A percentile compares a stretch with the other conserved stretches of the same genome.
phyloP scores from a whole-genome alignment of 2,888 invertebrate species.

The Luperina nickerlii region DNA sequence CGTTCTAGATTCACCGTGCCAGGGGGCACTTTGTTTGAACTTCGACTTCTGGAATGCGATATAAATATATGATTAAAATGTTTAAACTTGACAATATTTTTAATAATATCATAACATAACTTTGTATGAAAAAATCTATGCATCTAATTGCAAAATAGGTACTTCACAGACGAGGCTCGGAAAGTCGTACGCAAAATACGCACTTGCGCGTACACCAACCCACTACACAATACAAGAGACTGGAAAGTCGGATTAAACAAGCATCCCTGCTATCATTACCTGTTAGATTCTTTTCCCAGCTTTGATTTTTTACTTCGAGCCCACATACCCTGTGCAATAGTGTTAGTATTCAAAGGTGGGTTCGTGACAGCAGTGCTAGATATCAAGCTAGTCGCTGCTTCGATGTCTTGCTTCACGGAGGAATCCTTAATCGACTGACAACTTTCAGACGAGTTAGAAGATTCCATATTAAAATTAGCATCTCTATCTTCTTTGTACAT shows the following conservation, averaged over 20 bases:
- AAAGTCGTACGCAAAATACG: neutral
- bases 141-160: neutral
- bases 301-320: conserved; percentile 82
- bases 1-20: conserved; percentile 98
- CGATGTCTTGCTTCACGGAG: conserved; percentile 81
- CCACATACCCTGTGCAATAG: conserved; percentile 78
- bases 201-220: neutral
- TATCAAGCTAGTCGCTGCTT: conserved; percentile 77
- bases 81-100: neutral
- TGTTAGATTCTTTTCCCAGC: conserved; percentile 84
- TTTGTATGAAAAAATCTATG: neutral
- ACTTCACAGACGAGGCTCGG: too few species aligned
- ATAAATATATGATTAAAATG: neutral
- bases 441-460: conserved; percentile 88
- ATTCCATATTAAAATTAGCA: conserved; percentile 88
- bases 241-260: neutral
- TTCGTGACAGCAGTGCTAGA: conserved; percentile 79
- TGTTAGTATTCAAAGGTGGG: conserved; percentile 78
- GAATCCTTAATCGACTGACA: conserved; percentile 87
- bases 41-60: conserved; percentile 85
- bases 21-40: conserved; percentile 94
- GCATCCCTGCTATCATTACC: conserved; percentile 69
- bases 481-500: conserved; percentile 88
- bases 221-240: neutral
- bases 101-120: neutral